These are phyloP conservation scores for Agrilus planipennis DNA, from an alignment of 1,140 invertebrate species.

Conservation along the genomic window DNA sequence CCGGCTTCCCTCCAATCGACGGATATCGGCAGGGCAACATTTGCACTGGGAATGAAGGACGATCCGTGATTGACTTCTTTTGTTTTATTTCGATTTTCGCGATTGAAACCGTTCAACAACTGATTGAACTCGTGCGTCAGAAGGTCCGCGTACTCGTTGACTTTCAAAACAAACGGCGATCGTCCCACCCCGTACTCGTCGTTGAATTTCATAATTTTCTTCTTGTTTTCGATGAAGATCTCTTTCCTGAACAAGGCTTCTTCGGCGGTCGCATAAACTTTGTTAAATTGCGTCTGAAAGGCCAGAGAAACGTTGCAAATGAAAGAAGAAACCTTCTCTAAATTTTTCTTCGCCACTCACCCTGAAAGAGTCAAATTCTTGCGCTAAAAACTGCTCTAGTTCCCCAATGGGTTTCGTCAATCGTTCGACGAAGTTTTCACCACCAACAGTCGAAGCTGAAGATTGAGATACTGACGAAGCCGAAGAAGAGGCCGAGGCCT, in stretches of 20 bases:
- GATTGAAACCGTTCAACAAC: constrained; percentile 73
- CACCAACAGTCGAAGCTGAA: too few species aligned
- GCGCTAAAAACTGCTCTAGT: constrained; percentile 2
- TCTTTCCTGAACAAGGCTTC: constrained; percentile 74
- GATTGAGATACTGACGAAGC: too few species aligned
- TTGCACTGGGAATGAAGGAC: constrained; percentile 23
- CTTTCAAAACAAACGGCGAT: constrained; percentile 47
- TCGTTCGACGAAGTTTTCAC: background rate
- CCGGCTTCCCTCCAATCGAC: constrained; percentile 28
- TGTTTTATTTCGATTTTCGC: constrained; percentile 28
- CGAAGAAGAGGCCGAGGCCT: too few species aligned
- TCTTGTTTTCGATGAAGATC: constrained; percentile 74
- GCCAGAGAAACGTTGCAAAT: background rate
- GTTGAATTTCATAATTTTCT: constrained; percentile 78
- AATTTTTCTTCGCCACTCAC: background rate
- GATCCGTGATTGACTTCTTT: constrained; percentile 9
- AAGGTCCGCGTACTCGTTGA: constrained; percentile 72
- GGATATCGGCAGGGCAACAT: constrained; percentile 21
- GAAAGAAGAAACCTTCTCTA: background rate
- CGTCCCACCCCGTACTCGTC: constrained; percentile 49
- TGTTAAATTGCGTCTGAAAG: constrained; percentile 48
- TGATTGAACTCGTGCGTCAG: constrained; percentile 66
- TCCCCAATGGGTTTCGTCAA: too few species aligned
- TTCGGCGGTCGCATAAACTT: constrained; percentile 51
- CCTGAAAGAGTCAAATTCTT: constrained; percentile 2